Base-by-base conservation (phyloP, 2,797 vertebrate species). In the Epinephelus awoara region DNA sequence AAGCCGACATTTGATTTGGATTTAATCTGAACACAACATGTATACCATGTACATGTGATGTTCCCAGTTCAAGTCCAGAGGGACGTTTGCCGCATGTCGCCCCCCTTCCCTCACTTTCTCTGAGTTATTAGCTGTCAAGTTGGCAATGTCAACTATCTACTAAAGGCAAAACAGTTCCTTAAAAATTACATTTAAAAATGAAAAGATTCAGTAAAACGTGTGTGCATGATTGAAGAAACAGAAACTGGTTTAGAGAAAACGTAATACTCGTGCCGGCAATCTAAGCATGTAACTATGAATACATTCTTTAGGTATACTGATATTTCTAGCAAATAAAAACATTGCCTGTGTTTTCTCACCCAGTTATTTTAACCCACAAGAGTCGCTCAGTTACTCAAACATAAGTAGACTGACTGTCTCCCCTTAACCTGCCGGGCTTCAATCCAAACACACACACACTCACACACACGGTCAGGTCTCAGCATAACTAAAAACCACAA, bases 321-420 rank as follows among this genome's bases (percentile, higher is more conserved):
- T 84, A 86, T 85, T 88, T 82, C 49, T 49, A 85, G 84, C 68
- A 83, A 87, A 90, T 79, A 84, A 88, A 84, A 79, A 71, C 75
- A 70, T 17, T 27, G 27, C 47, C 38, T 17, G 58, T 65, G 56
- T 72, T 89, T 82, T 82, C 76, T 54, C 46, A 54, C 69, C 25
- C 34, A 18, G 78, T 85, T 92, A 85, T 91, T 94, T 91, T 86
- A 89, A 92, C 85, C 79, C 87, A 76, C 70, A 88, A 83, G 73
- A 81, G 77, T 77, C 17, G 2, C 77, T 83, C 68, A 86, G 89
- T 89, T 82, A 50, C 69, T 72, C 69, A 68, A 82, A 80, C 82
- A 77, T 76, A 80, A 69, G 52, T 52, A 87, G 88, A 89, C 85
- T 87, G 80, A 83, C 86, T 82, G 87, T 90, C 86, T 92, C 82